Evolutionary conservation across 2,113 vertebrate species (phyloP), one percentile per base, ranked within the genome.

Genomic region (Crotophaga sulcirostris): DNA sequence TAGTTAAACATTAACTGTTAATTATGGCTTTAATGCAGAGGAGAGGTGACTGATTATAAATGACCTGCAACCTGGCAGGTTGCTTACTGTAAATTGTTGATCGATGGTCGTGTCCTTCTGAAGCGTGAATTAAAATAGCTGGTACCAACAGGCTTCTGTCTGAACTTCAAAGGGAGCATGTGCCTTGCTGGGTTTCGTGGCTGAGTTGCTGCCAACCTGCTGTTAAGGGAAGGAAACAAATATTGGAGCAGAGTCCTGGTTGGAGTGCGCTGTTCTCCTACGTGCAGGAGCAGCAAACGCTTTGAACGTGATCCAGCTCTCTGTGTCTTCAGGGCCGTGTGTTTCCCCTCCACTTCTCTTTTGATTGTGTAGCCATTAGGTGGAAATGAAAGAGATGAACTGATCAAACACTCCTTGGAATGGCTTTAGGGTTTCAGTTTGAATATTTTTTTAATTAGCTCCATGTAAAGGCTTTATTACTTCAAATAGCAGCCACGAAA

Each of bases 341-440:
- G 40, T 9, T 89, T 84, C 74, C 74, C 70, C 31, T 92, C 66
- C 23, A 4, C 64, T 91, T 62, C 51, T 60, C 72, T 69, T 75
- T 86, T 89, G 82, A 47, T 72, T 96, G 78, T 81, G 72, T 76
- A 78, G 84, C 91, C 69, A 72, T 90, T 81, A 83, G 82, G 54
- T 94, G 52, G 91, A 68, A 96, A 82, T 93, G 72, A 94, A 94
- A 94, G 94, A 91, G 79, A 69, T 38, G 84, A 94, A 68, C 75
- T 86, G 89, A 86, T 95, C 84, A 94, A 91, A 88, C 87, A 38
- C 49, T 94, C 66, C 82, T 69, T 74, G 58, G 74, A 91, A 94
- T 73, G 82, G 78, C 84, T 96, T 83, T 70, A 96, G 81, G 90
- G 91, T 89, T 96, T 81, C 70, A 62, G 52, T 75, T 93, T 64